Evolutionary conservation across 1,140 invertebrate genomes (phyloP).

Genomic region (Zeugodacus cucurbitae): DNA sequence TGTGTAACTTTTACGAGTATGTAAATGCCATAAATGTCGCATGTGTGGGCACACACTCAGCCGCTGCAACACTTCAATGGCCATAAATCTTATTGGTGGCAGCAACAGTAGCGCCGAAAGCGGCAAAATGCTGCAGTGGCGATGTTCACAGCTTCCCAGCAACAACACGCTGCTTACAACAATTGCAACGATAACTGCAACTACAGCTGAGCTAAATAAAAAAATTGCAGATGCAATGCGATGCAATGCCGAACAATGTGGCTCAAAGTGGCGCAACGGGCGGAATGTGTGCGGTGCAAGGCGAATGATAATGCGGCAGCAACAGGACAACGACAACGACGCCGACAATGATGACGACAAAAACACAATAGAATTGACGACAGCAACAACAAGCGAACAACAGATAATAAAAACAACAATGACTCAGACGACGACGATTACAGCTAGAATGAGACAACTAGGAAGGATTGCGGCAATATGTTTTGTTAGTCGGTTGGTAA

Average conservation of each 20-base stretch:
- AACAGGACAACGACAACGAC: constrained; percentile 12
- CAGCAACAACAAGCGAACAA: background rate
- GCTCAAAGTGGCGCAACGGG: constrained; percentile 13
- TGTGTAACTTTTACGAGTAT: background rate
- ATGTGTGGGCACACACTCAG: background rate
- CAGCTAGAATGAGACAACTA: constrained; percentile 5
- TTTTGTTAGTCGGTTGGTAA: background rate
- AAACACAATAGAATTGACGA: constrained; percentile 1
- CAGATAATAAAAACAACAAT: background rate
- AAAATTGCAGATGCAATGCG: constrained; percentile 30
- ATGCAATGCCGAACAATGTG: background rate
- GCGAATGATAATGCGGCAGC: background rate
- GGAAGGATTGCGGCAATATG: constrained; percentile 28
- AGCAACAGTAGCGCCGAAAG: background rate
- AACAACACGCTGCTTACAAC: constrained; percentile 8
- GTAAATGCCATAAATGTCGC: background rate
- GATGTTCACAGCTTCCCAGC: background rate
- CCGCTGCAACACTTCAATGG: background rate
- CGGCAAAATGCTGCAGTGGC: background rate
- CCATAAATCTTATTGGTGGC: constrained; percentile 21
- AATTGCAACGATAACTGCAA: background rate
- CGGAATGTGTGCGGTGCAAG: background rate
- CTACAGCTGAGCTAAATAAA: constrained; percentile 5
- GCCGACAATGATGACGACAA: background rate
- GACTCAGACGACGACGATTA: background rate